Base-by-base conservation (phyloP, 2,797 vertebrate species). In the Prionace glauca region DNA sequence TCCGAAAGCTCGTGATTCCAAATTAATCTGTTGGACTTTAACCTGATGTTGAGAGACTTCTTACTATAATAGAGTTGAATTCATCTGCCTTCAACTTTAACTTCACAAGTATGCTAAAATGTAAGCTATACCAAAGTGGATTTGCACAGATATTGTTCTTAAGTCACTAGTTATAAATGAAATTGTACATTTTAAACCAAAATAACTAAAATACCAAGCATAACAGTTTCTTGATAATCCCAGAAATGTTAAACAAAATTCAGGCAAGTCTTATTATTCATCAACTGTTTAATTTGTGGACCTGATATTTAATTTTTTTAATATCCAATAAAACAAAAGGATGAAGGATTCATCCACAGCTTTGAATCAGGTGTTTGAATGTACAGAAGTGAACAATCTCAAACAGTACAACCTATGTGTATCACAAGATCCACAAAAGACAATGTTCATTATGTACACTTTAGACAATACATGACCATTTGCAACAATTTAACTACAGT, bases 341-440 rank as follows among this genome's bases (percentile, higher is more conserved):
- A 72, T 74, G 71, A 32, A 94, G 56, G 69, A 96, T 96, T 96
- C 98, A 97, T 97, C 97, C 98, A 97, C 97, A 98, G 97, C 97
- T 97, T 97, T 96, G 97, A 96, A 96, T 96, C 96, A 97, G 97
- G 96, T 98, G 97, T 97, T 96, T 97, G 96, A 97, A 97, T 97
- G 97, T 97, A 98, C 97, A 98, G 97, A 97, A 97, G 97, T 97
- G 97, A 97, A 97, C 98, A 97, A 97, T 97, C 97, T 97, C 96
- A 97, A 96, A 97, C 96, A 97, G 96, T 96, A 97, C 97, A 97
- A 96, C 97, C 96, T 97, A 97, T 97, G 29, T 95, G 97, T 97
- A 97, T 97, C 97, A 97, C 97, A 97, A 96, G 98, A 97, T 97
- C 97, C 97, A 98, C 98, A 96, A 97, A 97, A 97, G 98, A 98